Base-by-base conservation (phyloP, 2,113 vertebrate species). In the Nanorana parkeri region DNA sequence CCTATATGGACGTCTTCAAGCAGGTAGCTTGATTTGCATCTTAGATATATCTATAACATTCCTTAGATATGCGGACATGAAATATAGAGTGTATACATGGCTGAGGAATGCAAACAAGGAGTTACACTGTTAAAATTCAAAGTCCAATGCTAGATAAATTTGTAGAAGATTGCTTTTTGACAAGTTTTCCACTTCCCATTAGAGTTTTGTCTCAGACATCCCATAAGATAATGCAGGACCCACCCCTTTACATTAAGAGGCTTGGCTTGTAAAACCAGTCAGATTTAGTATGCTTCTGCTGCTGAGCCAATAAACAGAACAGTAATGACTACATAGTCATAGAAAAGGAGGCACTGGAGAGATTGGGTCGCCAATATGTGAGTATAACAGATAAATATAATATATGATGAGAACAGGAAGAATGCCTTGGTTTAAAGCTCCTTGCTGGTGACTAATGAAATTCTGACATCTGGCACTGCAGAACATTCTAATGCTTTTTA, bases 221-320 rank as follows among this genome's bases (percentile, higher is more conserved):
- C 41, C 13, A 11, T 11, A 47, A 47, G 32, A 36, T 36, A 6
- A 36, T 36, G 6, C 3, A 36, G 41, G 66, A 60, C 24, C 77
- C 77, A 61, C 77, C 77, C 66, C 23, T 58, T 52, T 61, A 32
- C 17, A 52, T 56, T 17, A n/a, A 32, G 7, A 17, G 77, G 66
- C 15, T 47, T 28, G 66, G n/a, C 28, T 68, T 60, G 77, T 24
- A 23, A 21, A 79, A 79, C 77, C 77, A 79, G 77, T 79, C 26
- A 69, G 65, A 47, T 54, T 55, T 67, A 41, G 17, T 68, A 28
- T 54, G 20, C 21, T 20, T 41, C 1, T 15, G 16, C 11, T 56
- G 28, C 28, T 21, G 63, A n/a, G 24, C 13, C 52, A 2, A 5
- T 55, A 78, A 6, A 77, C 10, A 17, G 72, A 23, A 21, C 15